Base-by-base conservation (phyloP, 1,140 invertebrate genomes). In the Drosophila littoralis region DNA sequence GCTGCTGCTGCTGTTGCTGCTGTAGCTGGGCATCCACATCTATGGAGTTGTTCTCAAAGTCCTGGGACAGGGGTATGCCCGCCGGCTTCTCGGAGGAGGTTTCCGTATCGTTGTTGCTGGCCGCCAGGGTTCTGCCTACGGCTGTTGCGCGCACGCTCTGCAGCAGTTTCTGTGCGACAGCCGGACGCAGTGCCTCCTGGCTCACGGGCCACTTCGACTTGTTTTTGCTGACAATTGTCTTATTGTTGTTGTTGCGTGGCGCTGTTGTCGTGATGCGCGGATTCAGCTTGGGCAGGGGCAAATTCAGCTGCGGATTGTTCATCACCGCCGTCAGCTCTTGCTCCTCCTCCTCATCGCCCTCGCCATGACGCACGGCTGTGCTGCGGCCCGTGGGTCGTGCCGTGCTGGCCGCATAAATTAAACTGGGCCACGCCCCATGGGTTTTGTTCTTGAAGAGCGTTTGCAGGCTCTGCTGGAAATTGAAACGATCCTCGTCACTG, bases 1-100 rank as follows among this genome's bases (percentile, higher is more conserved):
- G 50, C 8, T 28, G 59, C 28, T 67, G 69, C 38, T 55, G 54
- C 13, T 54, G 50, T 7, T 28, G 59, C 28, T 67, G 69, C 38
- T 55, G 54, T 12, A 32, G 83, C 35, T 85, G 90, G 5, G 90
- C 88, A 64, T 92, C 91, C 10, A 90, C 81, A 43, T 92, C 91
- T 7, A 92, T 92, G 8, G 91, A 92, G 61, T 92, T 92, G 57
- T 92, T 92, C 60, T 92, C 91, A 43, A 92, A 91, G 22, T 92
- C 91, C 58, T 90, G 91, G 4, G 86, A 69, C 28, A 91, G 40
- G 6, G 77, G 58, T 35, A 90, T 77, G 8, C 72, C 57, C 32
- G 88, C 76, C 0, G 88, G 76, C 72, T 90, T 91, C 42, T 92
- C 81, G 5, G 86, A 83, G 15, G 91, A 79, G 17, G 28, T 22